phyloP scores from a whole-genome alignment of 2,888 invertebrate species.

The Polia nebulosa region DNA sequence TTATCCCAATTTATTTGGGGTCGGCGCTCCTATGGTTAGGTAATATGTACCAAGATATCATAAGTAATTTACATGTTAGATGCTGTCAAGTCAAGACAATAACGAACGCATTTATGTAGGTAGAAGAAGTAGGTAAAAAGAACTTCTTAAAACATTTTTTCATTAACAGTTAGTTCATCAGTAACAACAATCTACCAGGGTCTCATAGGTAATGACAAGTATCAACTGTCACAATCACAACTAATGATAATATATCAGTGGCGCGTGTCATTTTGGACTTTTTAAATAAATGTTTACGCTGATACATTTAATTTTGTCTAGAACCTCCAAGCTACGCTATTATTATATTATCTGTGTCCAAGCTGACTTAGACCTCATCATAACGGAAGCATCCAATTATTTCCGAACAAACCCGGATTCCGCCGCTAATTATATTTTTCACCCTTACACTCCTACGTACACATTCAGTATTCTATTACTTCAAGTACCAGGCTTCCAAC shows the following conservation, averaged over 20 bases:
- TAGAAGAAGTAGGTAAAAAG: not conserved
- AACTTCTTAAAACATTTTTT: not conserved
- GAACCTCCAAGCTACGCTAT: too few species aligned
- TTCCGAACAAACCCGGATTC: too few species aligned
- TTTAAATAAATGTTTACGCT: too few species aligned
- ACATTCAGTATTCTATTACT: not conserved
- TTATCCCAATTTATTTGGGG: too few species aligned
- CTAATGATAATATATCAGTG: too few species aligned
- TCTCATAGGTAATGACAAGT: constrained; percentile 58
- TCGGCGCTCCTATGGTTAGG: too few species aligned
- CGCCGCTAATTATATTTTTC: not conserved
- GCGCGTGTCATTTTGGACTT: too few species aligned
- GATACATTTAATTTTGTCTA: too few species aligned
- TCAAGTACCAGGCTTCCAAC: constrained; percentile 13
- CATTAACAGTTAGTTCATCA: constrained; percentile 28
- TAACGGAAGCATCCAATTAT: too few species aligned
- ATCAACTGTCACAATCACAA: constrained; percentile 59
- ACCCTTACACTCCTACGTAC: not conserved
- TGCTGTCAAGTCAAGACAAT: not conserved
- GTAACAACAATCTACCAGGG: constrained; percentile 33
- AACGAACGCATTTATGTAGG: not conserved
- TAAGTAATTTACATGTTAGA: not conserved
- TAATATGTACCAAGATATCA: too few species aligned
- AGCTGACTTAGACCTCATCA: too few species aligned
- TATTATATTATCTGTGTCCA: too few species aligned